These are phyloP conservation scores for Strigops habroptila DNA, from an alignment of 2,113 vertebrate species.

Conservation along the genomic window DNA sequence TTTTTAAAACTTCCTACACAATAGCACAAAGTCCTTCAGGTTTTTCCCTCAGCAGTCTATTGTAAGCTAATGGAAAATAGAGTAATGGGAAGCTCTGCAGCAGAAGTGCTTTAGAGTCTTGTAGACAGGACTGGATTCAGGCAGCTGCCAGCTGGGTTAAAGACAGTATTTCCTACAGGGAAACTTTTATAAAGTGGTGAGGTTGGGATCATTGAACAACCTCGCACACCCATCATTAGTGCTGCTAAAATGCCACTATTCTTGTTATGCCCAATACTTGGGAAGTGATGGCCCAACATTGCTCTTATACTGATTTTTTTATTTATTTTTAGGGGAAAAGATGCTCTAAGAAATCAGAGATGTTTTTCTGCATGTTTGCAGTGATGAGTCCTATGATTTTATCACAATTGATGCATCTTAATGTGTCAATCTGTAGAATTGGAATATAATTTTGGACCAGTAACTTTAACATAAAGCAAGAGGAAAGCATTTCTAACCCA, in stretches of 20 bases:
- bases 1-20: constrained; percentile 3
- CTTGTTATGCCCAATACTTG: neutral
- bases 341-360: neutral
- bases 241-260: neutral
- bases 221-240: neutral
- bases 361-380: neutral
- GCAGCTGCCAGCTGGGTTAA: neutral
- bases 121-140: neutral
- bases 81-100: neutral
- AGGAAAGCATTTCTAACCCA: neutral
- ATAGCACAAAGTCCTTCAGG: neutral
- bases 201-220: neutral
- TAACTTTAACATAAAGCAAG: neutral
- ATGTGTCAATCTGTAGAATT: neutral
- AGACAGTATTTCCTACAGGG: neutral
- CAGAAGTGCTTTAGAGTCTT: neutral
- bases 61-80: neutral
- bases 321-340: neutral
- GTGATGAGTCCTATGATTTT: neutral
- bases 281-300: neutral
- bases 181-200: neutral
- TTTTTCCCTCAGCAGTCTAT: neutral
- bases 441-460: neutral
- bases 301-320: neutral
- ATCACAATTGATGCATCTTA: neutral